These are phyloP conservation scores for Notocelia uddmanniana DNA, from an alignment of 2,888 invertebrate species.

Conservation along the genomic window DNA sequence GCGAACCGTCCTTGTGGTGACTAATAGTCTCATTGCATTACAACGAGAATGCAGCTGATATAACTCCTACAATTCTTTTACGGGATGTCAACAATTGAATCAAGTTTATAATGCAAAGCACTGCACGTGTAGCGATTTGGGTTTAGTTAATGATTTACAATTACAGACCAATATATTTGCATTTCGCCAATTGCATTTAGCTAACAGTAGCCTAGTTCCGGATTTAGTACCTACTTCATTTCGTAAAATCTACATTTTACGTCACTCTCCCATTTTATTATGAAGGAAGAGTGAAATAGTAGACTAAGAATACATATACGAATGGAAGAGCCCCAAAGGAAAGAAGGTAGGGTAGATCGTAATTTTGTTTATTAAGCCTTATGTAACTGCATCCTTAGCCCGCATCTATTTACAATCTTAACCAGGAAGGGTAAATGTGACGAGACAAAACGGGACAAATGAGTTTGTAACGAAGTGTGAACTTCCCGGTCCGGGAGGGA, in stretches of 20 bases:
- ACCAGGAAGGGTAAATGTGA: conserved; percentile 55
- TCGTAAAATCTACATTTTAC: neutral
- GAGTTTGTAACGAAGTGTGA: conserved; percentile 68
- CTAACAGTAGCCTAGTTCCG: neutral
- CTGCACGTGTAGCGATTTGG: neutral
- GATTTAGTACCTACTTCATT: no score
- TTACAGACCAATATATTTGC: no score
- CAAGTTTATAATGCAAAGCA: conserved; percentile 22
- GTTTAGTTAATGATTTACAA: neutral
- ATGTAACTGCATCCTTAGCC: neutral
- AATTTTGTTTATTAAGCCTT: neutral
- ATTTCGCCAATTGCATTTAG: no score
- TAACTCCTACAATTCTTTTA: conserved; percentile 28
- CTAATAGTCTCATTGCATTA: conserved; percentile 32
- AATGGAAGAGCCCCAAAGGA: neutral
- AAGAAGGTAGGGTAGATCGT: neutral
- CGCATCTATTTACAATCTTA: conserved; percentile 47
- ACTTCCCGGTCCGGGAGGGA: conserved; percentile 74
- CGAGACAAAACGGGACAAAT: conserved; percentile 66
- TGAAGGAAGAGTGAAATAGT: neutral
- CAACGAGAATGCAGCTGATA: conserved; percentile 35
- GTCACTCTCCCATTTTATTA: neutral
- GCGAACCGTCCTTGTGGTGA: conserved; percentile 35
- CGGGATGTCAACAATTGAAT: conserved; percentile 28
- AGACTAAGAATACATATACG: neutral